Conservation (phyloP, 1,140 invertebrate genomes). For the Apis mellifera region Amel_HAv3.1 CM009934.2:82001-82500, state of each 20-base stretch:
- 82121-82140: neutral
- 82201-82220: too few species aligned
- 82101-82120: neutral
- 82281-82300: neutral
- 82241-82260: neutral
- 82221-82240: too few species aligned
- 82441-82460: neutral
- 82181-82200: neutral
- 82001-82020: neutral
- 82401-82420: neutral
- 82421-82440: neutral
- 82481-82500: too few species aligned
- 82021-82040: neutral
- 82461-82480: too few species aligned
- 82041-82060: neutral
- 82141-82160: neutral
- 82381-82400: neutral
- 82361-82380: too few species aligned
- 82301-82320: too few species aligned
- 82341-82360: too few species aligned
- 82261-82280: neutral
- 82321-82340: too few species aligned
- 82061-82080: constrained; percentile 17
- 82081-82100: constrained; percentile 16
- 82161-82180: neutral